Evolutionary conservation across 2,888 invertebrate species (phyloP).

Genomic region (Portevinia maculata): DNA sequence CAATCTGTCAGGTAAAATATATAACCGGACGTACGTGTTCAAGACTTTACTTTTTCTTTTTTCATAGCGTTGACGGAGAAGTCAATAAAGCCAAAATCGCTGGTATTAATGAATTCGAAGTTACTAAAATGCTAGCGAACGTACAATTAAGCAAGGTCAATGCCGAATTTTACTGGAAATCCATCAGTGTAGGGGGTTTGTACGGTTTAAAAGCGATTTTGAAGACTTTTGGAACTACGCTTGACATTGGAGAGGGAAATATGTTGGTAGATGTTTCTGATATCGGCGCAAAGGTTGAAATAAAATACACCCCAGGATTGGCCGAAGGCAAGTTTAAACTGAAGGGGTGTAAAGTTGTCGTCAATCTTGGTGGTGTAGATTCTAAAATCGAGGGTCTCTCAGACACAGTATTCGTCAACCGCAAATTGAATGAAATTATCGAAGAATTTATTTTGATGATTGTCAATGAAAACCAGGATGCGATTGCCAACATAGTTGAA

Average conservation of each 20-base stretch:
- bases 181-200: constrained; percentile 76
- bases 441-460: constrained; percentile 78
- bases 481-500: constrained; percentile 76
- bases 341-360: constrained; percentile 76
- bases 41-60: not conserved
- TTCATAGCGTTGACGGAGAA: constrained; percentile 75
- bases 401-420: constrained; percentile 77
- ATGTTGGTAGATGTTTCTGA: constrained; percentile 78
- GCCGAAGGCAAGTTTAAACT: constrained; percentile 77
- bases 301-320: constrained; percentile 78
- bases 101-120: constrained; percentile 78
- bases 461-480: constrained; percentile 79
- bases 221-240: constrained; percentile 79
- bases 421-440: constrained; percentile 78
- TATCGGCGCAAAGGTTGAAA: constrained; percentile 77
- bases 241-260: constrained; percentile 79
- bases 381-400: constrained; percentile 79
- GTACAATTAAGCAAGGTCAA: constrained; percentile 78
- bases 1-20: constrained; percentile 18
- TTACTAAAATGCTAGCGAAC: constrained; percentile 78
- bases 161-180: constrained; percentile 76
- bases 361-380: constrained; percentile 76
- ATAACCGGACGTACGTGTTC: not conserved
- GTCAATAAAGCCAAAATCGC: constrained; percentile 77
- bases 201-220: constrained; percentile 77